Evolutionary conservation across 2,113 vertebrate genomes (phyloP).

Genomic region (Dasyprocta punctata): DNA sequence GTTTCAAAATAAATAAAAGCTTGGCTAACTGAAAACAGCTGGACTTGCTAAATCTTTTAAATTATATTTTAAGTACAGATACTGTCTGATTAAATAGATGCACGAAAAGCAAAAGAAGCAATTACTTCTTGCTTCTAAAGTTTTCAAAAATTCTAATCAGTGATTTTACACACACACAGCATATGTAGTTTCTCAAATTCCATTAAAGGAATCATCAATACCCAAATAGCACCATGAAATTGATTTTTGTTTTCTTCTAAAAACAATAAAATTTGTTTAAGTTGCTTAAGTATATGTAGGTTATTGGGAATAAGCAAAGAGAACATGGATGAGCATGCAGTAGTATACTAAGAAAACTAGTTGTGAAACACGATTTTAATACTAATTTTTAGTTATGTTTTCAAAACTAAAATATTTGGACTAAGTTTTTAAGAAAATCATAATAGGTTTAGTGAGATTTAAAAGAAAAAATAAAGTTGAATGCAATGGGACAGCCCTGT

Average conservation of each 20-base stretch:
- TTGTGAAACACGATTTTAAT: background rate
- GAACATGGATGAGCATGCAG: background rate
- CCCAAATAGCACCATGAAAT: background rate
- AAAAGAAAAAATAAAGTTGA: background rate
- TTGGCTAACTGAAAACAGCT: background rate
- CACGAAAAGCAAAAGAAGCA: background rate
- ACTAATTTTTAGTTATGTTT: background rate
- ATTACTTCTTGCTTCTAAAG: background rate
- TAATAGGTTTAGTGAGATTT: background rate
- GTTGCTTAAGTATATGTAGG: background rate
- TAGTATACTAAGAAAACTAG: background rate
- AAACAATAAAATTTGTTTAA: background rate
- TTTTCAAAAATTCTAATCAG: background rate
- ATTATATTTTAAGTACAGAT: background rate
- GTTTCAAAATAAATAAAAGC: conserved; percentile 7
- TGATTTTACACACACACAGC: background rate
- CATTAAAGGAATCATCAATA: background rate
- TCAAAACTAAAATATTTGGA: background rate
- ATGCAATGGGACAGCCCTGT: background rate
- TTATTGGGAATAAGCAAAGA: background rate
- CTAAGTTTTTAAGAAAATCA: background rate
- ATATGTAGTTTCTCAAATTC: background rate
- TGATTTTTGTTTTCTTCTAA: background rate
- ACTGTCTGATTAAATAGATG: background rate
- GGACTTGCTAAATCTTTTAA: background rate